Percentiles rank a stretch among this genome's conserved stretches.
These are phyloP conservation scores for Acleris holmiana DNA, from an alignment of 2,888 invertebrate genomes.

Conservation along the genomic window DNA sequence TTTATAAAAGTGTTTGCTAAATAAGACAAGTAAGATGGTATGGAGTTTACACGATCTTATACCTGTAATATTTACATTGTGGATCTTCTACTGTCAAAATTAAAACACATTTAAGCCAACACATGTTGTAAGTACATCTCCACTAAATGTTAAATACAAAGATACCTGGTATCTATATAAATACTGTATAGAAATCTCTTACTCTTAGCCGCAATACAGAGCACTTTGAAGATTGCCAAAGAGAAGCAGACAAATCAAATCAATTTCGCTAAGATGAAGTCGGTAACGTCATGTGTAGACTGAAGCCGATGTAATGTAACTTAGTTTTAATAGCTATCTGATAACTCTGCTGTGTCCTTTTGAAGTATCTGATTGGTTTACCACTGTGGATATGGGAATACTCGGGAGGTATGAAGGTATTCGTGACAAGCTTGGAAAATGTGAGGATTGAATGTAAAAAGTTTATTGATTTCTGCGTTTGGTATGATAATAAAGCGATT, in stretches of 20 bases:
- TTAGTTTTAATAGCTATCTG: conserved; percentile 31
- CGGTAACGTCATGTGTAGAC: conserved; percentile 22
- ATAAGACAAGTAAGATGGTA: too few relatives aligned
- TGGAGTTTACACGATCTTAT: background rate
- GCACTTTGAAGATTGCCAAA: conserved; percentile 32
- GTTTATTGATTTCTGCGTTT: too few relatives aligned
- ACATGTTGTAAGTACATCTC: too few relatives aligned
- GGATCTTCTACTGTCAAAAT: too few relatives aligned
- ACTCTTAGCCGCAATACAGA: conserved; percentile 10
- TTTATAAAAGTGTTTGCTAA: too few relatives aligned
- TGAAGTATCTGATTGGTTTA: conserved; percentile 13
- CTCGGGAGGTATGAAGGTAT: too few relatives aligned
- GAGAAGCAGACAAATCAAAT: conserved; percentile 32
- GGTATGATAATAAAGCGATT: too few relatives aligned
- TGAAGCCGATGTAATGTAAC: conserved; percentile 18
- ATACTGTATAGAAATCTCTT: background rate
- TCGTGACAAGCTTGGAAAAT: too few relatives aligned
- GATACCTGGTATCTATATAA: background rate
- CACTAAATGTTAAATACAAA: too few relatives aligned
- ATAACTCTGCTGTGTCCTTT: conserved; percentile 12
- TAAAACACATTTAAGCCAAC: too few relatives aligned
- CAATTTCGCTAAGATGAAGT: conserved; percentile 23
- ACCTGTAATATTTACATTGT: background rate
- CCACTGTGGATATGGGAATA: background rate
- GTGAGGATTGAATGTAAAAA: too few relatives aligned